Conservation (phyloP, 2,113 vertebrate genomes). For the Rhipidura dahli region DNA sequence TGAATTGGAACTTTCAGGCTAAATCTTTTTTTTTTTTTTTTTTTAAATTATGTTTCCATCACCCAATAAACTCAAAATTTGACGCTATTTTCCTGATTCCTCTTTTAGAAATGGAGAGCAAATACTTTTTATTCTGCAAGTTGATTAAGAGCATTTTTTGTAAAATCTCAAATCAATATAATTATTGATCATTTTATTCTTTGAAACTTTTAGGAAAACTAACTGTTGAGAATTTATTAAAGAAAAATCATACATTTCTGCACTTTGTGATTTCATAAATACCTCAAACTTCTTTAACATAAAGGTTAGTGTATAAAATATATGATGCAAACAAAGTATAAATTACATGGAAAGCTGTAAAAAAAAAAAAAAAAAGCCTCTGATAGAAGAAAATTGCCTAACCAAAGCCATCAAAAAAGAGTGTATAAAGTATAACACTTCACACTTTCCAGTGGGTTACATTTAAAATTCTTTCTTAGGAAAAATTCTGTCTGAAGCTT, state of each 20-base stretch:
- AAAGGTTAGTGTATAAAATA: neutral
- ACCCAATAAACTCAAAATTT: neutral
- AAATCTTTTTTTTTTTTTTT: no score
- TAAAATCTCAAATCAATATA: neutral
- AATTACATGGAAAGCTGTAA: neutral
- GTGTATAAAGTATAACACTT: neutral
- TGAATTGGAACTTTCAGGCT: neutral
- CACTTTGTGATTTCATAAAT: neutral
- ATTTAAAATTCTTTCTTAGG: neutral
- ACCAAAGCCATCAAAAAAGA: neutral
- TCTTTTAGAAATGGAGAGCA: neutral
- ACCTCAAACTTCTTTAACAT: neutral
- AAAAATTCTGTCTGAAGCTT: neutral
- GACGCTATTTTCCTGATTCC: neutral
- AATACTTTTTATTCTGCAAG: neutral
- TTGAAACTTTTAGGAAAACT: neutral
- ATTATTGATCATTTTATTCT: neutral
- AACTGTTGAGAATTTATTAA: neutral
- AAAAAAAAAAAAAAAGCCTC: neutral
- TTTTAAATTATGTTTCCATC: neutral
- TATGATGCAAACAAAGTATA: neutral
- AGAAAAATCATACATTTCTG: neutral
- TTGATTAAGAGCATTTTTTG: neutral
- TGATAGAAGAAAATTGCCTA: neutral
- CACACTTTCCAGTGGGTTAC: neutral